A percentile compares a stretch with the other conserved stretches of the same genome.
Conservation (phyloP, 1,140 invertebrate species). For the Plectus sambesii region DNA sequence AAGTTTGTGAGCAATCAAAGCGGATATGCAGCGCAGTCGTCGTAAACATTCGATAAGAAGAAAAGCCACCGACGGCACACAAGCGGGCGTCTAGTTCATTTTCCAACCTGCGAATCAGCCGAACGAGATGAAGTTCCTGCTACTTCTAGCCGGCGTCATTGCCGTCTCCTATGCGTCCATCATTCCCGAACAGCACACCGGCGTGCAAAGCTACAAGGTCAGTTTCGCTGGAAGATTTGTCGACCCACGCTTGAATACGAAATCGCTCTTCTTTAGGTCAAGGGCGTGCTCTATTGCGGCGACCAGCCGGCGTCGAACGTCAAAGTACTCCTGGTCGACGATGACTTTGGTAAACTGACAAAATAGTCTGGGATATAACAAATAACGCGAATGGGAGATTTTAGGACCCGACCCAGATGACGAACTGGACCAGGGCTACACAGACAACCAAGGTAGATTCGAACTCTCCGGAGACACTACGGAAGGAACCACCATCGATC, state of each 20-base stretch:
- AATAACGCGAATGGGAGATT: slow-evolving; percentile 12
- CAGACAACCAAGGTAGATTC: slow-evolving; percentile 33
- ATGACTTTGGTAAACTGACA: slow-evolving; percentile 33
- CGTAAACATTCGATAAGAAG: too few species aligned
- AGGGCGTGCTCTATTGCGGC: slow-evolving; percentile 35
- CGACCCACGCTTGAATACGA: neutral
- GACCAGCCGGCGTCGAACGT: slow-evolving; percentile 34
- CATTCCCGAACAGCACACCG: slow-evolving; percentile 33
- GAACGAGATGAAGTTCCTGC: slow-evolving; percentile 7
- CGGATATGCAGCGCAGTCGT: too few species aligned
- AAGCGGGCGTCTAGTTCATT: too few species aligned
- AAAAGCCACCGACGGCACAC: too few species aligned
- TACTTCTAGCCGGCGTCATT: slow-evolving; percentile 16
- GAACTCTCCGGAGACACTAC: slow-evolving; percentile 34
- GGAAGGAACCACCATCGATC: slow-evolving; percentile 43
- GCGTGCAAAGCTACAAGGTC: slow-evolving; percentile 38
- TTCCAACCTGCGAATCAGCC: slow-evolving; percentile 9
- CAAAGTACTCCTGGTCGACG: slow-evolving; percentile 41
- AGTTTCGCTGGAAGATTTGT: neutral
- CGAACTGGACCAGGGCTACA: slow-evolving; percentile 35
- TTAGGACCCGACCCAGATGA: slow-evolving; percentile 41
- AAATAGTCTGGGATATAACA: neutral
- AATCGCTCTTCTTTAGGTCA: slow-evolving; percentile 28
- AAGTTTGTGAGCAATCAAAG: too few species aligned
- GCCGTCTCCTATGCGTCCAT: slow-evolving; percentile 14